phyloP scores from a whole-genome alignment of 2,888 invertebrate species.

The Cataglyphis altisquamis region DNA sequence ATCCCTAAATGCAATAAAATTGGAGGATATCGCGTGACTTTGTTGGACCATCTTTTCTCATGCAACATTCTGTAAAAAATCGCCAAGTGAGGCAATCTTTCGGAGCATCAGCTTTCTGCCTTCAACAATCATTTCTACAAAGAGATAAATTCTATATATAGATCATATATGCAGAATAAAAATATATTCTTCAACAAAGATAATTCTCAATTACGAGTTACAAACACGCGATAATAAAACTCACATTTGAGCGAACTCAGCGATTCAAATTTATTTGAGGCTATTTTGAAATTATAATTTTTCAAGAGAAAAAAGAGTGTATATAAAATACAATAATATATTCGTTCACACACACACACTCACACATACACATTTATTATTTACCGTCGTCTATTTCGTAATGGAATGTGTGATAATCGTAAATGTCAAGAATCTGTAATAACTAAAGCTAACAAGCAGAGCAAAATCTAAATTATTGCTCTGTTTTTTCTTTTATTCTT shows the following conservation, averaged over 20 bases:
- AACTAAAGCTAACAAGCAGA: neutral
- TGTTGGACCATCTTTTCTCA: constrained; percentile 31
- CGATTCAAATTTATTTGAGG: constrained; percentile 22
- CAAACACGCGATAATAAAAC: constrained; percentile 23
- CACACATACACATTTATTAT: neutral
- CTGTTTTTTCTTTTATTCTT: neutral
- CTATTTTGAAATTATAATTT: constrained; percentile 36
- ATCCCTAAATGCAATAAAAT: constrained; percentile 37
- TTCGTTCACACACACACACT: neutral
- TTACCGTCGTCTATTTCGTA: neutral
- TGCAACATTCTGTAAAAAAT: constrained; percentile 35
- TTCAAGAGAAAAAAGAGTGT: neutral
- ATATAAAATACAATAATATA: neutral
- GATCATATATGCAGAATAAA: neutral
- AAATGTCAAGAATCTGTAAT: neutral
- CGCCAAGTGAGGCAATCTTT: constrained; percentile 12
- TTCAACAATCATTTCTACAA: constrained; percentile 17
- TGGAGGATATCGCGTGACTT: constrained; percentile 33
- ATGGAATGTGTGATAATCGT: neutral
- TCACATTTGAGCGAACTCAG: neutral
- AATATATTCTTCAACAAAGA: neutral
- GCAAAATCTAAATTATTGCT: neutral
- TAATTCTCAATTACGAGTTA: constrained; percentile 19
- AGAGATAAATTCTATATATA: neutral
- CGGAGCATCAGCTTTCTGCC: neutral